phyloP scores from a whole-genome alignment of 1,140 invertebrate genomes.

The Radopholus similis region DNA sequence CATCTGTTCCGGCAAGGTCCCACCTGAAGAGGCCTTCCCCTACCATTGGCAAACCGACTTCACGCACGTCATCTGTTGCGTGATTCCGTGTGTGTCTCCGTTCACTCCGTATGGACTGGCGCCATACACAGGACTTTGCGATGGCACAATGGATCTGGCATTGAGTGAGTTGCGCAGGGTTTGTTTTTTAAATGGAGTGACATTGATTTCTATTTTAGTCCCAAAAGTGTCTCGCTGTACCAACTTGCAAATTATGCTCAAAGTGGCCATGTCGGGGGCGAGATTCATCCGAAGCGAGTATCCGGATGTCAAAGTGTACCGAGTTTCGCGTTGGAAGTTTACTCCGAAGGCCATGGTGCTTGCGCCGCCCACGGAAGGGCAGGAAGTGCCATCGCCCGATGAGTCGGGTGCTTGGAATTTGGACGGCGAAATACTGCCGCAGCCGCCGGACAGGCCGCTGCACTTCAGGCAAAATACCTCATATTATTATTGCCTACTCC shows the following conservation, averaged over 20 bases:
- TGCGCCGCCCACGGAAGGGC: not conserved
- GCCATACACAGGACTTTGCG: constrained; percentile 55
- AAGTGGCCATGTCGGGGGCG: constrained; percentile 57
- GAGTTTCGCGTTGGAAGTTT: constrained; percentile 53
- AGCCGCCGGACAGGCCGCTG: constrained; percentile 43
- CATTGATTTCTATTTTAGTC: constrained; percentile 15
- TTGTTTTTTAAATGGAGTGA: not conserved
- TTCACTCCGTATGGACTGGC: constrained; percentile 58
- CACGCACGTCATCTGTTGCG: constrained; percentile 57
- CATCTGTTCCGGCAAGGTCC: constrained; percentile 35
- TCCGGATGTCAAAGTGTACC: constrained; percentile 43
- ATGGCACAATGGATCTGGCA: constrained; percentile 57
- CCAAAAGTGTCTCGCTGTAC: constrained; percentile 47
- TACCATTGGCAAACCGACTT: constrained; percentile 57
- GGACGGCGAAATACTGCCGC: constrained; percentile 51
- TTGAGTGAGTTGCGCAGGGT: constrained; percentile 18
- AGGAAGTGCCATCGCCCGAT: not conserved
- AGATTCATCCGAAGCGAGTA: constrained; percentile 12
- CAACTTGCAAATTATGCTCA: constrained; percentile 56
- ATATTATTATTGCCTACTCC: not conserved
- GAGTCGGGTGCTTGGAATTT: constrained; percentile 58
- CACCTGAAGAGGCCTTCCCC: constrained; percentile 37
- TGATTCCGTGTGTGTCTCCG: constrained; percentile 48
- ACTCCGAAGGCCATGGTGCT: constrained; percentile 48
- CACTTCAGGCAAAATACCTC: constrained; percentile 40